Evolutionary conservation across 2,113 vertebrate genomes (phyloP), one percentile per base, ranked within the genome.

Genomic region (Dendrocopos noguchii): DNA sequence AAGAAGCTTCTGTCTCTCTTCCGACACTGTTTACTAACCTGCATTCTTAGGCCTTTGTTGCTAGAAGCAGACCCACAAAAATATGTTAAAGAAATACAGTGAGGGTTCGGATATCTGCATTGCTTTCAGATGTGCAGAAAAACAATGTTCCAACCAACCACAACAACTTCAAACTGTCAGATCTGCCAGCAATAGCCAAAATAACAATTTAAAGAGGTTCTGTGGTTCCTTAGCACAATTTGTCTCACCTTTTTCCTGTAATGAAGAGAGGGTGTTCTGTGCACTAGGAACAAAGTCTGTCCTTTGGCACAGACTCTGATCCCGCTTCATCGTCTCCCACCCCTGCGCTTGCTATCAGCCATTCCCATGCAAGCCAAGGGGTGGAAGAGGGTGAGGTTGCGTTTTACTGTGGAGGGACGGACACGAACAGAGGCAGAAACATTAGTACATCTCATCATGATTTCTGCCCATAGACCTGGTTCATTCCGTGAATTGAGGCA

Each of bases 241-340:
- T 39, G 64, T 9, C 88, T 92, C 71, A 94, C 93, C 39, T 86
- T 46, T 88, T 28, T 79, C 39, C 59, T 20, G 12, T 6, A 15
- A 9, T 6, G 53, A 20, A 39, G 50, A n/a, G 42, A 28, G 20
- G 12, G 7, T 1, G 7, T 2, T 27, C 25, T 5, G 29, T 2
- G 6, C 12, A 15, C 57, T 12, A 3, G 27, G 50, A 79, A 19
- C 4, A 0, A 57, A 3, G 50, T 14, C 10, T 1, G 15, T 0
- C 18, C 34, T 5, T 2, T 3, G 47, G 56, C 75, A 0, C 66
- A 34, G 28, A 70, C 25, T n/a, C 66, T 53, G 18, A 2, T 21
- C 61, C 34, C 33, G 1, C 46, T 29, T 55, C 92, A 74, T 79
- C 39, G 50, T 50, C 22, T 83, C 66, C 44, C 72, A 14, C 74